Conservation (phyloP, 2,888 invertebrate genomes). For the Odiellus spinosus region DNA sequence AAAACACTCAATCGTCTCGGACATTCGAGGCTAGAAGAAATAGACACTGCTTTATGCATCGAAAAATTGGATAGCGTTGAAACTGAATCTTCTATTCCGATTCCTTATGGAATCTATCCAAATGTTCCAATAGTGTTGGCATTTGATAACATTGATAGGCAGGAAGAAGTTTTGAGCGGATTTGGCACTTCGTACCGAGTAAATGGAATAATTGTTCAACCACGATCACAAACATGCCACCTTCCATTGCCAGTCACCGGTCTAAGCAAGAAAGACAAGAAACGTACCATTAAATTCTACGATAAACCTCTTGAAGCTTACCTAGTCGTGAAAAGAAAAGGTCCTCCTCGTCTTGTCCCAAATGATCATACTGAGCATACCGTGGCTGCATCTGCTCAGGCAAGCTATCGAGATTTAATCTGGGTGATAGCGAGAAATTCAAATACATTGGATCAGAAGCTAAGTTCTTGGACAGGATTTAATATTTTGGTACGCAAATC, state of each 20-base stretch:
- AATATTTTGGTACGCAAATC: conserved; percentile 8
- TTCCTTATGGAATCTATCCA: conserved; percentile 12
- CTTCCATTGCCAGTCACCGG: conserved; percentile 3
- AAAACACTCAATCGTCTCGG: neutral
- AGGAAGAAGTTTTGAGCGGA: conserved; percentile 18
- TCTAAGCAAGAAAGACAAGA: neutral
- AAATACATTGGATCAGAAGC: conserved; percentile 8
- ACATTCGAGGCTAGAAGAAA: neutral
- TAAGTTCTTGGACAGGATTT: conserved; percentile 15
- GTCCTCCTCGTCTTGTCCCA: neutral
- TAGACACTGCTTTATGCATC: conserved; percentile 1
- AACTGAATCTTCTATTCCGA: neutral
- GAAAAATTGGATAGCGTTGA: neutral
- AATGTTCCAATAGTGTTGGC: conserved; percentile 12
- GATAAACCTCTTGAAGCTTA: neutral
- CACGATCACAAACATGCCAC: conserved; percentile 7
- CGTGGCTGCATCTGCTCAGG: neutral
- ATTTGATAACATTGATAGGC: conserved; percentile 20
- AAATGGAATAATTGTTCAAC: conserved; percentile 19
- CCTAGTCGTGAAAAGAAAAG: neutral
- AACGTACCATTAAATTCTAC: neutral
- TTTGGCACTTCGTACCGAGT: conserved; percentile 18
- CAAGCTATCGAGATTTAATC: neutral
- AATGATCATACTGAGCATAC: neutral
- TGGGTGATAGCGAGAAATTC: neutral